Conservation (phyloP, 2,113 vertebrate species). For the Clarias batrachus region DNA sequence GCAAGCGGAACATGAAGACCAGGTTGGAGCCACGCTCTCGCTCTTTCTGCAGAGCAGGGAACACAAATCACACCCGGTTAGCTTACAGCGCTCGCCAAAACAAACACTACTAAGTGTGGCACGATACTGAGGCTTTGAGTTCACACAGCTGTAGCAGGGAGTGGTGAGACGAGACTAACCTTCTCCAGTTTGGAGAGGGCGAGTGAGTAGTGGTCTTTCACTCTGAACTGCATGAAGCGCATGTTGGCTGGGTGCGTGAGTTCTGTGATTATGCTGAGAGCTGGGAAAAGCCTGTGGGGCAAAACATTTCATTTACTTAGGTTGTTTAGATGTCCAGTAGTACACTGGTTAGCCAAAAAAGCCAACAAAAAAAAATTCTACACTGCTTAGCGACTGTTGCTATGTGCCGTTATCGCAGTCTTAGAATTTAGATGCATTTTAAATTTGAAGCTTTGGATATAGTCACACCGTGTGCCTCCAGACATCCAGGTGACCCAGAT, state of each 20-base stretch:
- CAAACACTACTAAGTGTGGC: not conserved
- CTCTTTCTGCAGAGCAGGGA: conserved; percentile 72
- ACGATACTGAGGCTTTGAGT: not conserved
- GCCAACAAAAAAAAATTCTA: conserved; percentile 1
- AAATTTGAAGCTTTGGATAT: not conserved
- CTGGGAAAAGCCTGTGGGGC: conserved; percentile 75
- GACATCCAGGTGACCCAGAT: not conserved
- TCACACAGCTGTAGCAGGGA: not conserved
- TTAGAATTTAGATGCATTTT: not conserved
- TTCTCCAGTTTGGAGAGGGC: conserved; percentile 82
- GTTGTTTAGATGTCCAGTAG: not conserved
- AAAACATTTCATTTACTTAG: not conserved
- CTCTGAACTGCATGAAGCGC: conserved; percentile 85
- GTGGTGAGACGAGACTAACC: conserved; percentile 61
- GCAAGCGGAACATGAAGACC: conserved; percentile 82
- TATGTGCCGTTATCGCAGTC: not conserved
- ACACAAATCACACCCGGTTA: not conserved
- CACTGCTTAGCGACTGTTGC: conserved; percentile 8
- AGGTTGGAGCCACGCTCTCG: conserved; percentile 81
- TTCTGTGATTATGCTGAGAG: conserved; percentile 81
- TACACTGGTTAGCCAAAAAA: not conserved
- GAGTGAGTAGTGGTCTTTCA: conserved; percentile 80
- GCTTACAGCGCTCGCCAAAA: not conserved
- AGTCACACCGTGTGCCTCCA: not conserved
- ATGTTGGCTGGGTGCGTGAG: conserved; percentile 83